Evolutionary conservation across 1,140 invertebrate genomes (phyloP).

Genomic region (Drosophila obscura): DNA sequence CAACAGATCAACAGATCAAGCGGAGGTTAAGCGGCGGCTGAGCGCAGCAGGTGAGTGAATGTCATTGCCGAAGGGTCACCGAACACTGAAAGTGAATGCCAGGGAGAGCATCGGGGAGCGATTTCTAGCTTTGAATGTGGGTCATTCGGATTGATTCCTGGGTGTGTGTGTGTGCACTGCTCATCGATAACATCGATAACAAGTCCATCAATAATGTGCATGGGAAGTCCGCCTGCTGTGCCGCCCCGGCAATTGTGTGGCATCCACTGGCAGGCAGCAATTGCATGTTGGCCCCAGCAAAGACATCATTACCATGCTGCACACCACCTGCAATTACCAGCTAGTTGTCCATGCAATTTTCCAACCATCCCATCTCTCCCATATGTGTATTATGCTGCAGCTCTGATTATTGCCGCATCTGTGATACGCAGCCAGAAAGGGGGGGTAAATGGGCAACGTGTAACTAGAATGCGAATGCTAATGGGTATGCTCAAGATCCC

Average conservation of each 20-base stretch:
- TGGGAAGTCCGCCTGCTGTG: slow-evolving; percentile 5
- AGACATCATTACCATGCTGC: slow-evolving; percentile 48
- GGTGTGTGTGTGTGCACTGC: not conserved
- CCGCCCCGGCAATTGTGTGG: slow-evolving; percentile 23
- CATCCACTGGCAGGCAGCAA: slow-evolving; percentile 16
- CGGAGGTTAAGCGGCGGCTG: slow-evolving; percentile 28
- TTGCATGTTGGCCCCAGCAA: slow-evolving; percentile 4
- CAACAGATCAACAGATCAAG: slow-evolving; percentile 33
- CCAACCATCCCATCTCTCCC: not conserved
- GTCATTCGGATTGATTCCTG: slow-evolving; percentile 10
- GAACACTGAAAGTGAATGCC: not conserved
- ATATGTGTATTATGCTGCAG: slow-evolving; percentile 16
- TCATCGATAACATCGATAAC: slow-evolving; percentile 9
- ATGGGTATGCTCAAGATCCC: no score
- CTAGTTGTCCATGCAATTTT: slow-evolving; percentile 41
- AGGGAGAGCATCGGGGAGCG: no score
- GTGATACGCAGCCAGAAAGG: slow-evolving; percentile 3
- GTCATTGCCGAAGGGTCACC: not conserved
- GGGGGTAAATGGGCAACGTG: not conserved
- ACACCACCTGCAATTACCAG: slow-evolving; percentile 52
- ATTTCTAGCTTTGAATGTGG: slow-evolving; percentile 11
- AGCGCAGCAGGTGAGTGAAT: slow-evolving; percentile 25
- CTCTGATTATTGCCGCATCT: slow-evolving; percentile 24
- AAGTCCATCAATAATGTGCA: slow-evolving; percentile 21
- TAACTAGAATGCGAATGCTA: not conserved